Evolutionary conservation across 64 coral and sea anemone genomes (phyloP), one percentile per base, ranked within the genome.

Genomic region (Stylophora pistillata): DNA sequence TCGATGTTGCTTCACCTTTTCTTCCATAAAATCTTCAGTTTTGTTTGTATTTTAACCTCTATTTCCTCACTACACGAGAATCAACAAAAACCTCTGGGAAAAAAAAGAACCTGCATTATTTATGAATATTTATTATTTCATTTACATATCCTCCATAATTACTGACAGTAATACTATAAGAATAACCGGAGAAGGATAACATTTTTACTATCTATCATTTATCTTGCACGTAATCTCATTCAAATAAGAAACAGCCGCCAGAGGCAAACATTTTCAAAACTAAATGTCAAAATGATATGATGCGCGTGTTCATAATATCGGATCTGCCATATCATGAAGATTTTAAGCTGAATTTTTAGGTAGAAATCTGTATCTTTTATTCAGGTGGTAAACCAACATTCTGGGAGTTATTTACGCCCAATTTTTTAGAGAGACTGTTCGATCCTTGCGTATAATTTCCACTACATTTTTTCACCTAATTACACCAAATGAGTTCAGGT

Each of bases 111-210:
- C 15, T 74, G 72, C 33, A 75, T 75, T 75, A 75, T 75, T 75
- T 41, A 75, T 75, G 73, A 16, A 18, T 75, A 52, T 75, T 41
- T 53, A 52, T 33, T 52, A 9, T 53, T 75, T 21, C 16, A 75
- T 75, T 53, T 75, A 75, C 73, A 52, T 75, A 75, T 75, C 73
- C 52, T 4, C 30, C 52, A 33, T 41, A 75, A 75, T 75, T 75
- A 47, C 10, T 6, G 34, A 75, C 73, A 21, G 15, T 75, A 75
- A 37, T 75, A 52, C 73, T 32, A 18, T 75, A 52, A 37, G 23
- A 74, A 47, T 75, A 2, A 16, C 73, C 20, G 4, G 52, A 17
- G 23, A 53, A 75, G 34, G 52, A 75, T 75, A 10, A 18, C 2
- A 75, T 75, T 75, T 71, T 75, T 41, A 23, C 73, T 52, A 52